Percentiles rank a stretch among this genome's conserved stretches.
These are phyloP conservation scores for Beaufortia kweichowensis DNA, from an alignment of 2,113 vertebrate species.

Conservation along the genomic window DNA sequence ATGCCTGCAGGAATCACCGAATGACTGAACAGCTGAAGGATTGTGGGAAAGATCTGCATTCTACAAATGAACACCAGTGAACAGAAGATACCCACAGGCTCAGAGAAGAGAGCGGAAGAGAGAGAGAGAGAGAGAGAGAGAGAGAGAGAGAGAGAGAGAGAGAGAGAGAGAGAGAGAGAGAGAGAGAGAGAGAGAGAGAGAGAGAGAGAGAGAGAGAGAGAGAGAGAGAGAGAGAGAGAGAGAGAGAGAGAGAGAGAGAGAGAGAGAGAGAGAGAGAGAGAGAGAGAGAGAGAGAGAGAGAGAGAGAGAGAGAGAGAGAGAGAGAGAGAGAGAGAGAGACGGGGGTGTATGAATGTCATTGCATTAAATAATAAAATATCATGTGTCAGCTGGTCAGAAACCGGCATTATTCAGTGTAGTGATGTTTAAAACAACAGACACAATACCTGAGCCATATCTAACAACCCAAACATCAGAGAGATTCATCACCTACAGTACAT, in stretches of 20 bases:
- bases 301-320: background rate
- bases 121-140: background rate
- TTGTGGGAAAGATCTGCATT: slow-evolving; percentile 38
- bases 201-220: background rate
- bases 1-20: slow-evolving; percentile 1
- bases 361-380: no score
- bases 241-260: background rate
- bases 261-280: background rate
- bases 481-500: no score
- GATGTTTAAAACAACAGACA: no score
- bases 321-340: background rate
- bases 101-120: no score
- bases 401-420: no score
- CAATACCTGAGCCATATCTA: no score
- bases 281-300: background rate
- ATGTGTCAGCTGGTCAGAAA: no score
- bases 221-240: background rate
- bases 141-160: background rate
- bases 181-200: background rate
- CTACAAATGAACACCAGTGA: slow-evolving; percentile 26
- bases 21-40: slow-evolving; percentile 40
- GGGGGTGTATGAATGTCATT: background rate
- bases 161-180: background rate
- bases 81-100: no score
- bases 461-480: no score